A percentile compares a stretch with the other conserved stretches of the same genome.
These are phyloP conservation scores for Strix occidentalis DNA, from an alignment of 2,797 vertebrate species.

Conservation along the genomic window DNA sequence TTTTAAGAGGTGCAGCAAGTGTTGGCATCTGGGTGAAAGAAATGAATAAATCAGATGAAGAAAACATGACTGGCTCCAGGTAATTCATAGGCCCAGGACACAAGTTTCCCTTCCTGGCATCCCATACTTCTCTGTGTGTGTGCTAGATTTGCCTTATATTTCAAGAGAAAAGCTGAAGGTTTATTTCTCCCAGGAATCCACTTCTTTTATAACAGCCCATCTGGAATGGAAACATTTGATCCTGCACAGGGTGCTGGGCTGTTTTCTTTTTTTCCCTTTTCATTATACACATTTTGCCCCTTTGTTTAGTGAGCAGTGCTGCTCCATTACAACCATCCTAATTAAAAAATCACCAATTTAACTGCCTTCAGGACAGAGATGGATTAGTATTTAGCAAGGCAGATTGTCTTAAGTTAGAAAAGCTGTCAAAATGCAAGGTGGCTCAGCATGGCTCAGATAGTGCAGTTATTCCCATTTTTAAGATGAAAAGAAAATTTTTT, in stretches of 20 bases:
- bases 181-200: neutral
- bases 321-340: neutral
- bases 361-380: neutral
- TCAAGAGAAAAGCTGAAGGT: neutral
- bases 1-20: constrained; percentile 19
- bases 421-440: neutral
- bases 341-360: neutral
- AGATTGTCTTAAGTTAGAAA: neutral
- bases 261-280: neutral
- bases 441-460: neutral
- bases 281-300: neutral
- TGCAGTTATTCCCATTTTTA: neutral
- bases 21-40: neutral
- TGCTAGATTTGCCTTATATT: neutral
- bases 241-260: neutral
- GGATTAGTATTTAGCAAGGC: neutral
- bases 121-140: neutral
- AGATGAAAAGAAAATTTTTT: neutral
- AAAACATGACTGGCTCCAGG: neutral
- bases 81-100: neutral
- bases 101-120: neutral
- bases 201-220: neutral
- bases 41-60: neutral
- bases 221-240: neutral
- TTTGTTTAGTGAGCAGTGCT: neutral